Evolutionary conservation across 2,113 vertebrate species (phyloP).

Genomic region (Smithornis capensis): DNA sequence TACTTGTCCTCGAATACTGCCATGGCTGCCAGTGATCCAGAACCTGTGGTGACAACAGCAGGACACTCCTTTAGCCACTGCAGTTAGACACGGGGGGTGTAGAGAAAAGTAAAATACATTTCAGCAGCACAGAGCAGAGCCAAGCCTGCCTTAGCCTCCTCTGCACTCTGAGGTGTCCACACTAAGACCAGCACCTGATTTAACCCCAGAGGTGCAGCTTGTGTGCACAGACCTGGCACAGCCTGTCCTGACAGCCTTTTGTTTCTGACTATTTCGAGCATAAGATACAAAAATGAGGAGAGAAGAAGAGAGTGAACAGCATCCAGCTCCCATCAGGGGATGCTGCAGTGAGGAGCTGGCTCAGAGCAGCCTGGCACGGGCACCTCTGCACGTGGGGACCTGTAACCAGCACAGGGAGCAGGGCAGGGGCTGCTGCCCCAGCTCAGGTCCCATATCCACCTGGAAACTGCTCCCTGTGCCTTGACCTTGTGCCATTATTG

Average conservation of each 20-base stretch:
- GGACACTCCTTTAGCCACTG: background rate
- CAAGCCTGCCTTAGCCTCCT: background rate
- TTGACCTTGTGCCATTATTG: conserved; percentile 50
- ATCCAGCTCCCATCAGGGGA: background rate
- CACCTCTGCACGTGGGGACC: background rate
- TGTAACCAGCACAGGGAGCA: background rate
- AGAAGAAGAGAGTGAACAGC: background rate
- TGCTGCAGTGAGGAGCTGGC: background rate
- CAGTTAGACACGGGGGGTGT: background rate
- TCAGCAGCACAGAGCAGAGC: background rate
- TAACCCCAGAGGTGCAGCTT: background rate
- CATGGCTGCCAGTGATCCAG: conserved; percentile 96
- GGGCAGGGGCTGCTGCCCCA: background rate
- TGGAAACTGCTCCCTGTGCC: conserved; percentile 26
- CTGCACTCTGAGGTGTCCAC: background rate
- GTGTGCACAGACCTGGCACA: background rate
- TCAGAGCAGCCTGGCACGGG: conserved; percentile 46
- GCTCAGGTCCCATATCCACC: background rate
- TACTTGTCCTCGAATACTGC: conserved; percentile 96
- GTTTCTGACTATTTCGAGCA: background rate
- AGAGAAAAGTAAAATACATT: background rate
- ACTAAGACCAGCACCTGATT: background rate
- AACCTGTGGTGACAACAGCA: conserved; percentile 77
- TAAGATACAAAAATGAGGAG: background rate
- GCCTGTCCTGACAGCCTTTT: background rate